These are phyloP conservation scores for Armadillidium nasatum DNA, from an alignment of 1,140 invertebrate species.

Conservation along the genomic window DNA sequence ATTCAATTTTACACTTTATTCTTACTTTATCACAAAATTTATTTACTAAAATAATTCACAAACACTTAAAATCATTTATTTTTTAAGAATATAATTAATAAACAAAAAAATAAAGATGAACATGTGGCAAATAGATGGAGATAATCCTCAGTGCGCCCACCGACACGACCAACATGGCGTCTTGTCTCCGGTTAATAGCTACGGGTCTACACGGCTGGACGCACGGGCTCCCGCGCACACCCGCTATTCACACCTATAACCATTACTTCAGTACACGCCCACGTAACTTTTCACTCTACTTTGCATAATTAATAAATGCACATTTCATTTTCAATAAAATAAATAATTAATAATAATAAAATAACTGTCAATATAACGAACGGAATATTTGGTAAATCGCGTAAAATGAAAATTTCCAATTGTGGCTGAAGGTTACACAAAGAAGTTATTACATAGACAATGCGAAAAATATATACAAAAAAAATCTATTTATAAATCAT, in stretches of 20 bases:
- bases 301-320: neutral
- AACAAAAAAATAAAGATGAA: constrained; percentile 35
- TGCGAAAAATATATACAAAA: neutral
- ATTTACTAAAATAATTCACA: neutral
- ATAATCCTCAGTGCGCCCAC: constrained; percentile 44
- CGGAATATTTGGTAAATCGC: neutral
- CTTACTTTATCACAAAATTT: constrained; percentile 20
- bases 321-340: neutral
- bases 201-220: constrained; percentile 44
- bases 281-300: neutral
- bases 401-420: neutral
- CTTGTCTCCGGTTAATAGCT: constrained; percentile 46
- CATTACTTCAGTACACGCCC: constrained; percentile 19
- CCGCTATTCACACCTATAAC: constrained; percentile 44
- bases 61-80: neutral
- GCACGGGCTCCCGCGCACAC: constrained; percentile 44
- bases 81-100: neutral
- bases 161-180: constrained; percentile 44
- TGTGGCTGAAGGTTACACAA: neutral
- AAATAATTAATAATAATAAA: neutral
- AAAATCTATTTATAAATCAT: neutral
- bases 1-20: neutral
- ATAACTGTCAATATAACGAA: neutral
- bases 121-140: constrained; percentile 46
- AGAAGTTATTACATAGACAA: neutral